Evolutionary conservation across 2,113 vertebrate genomes (phyloP), one percentile per base, ranked within the genome.

Genomic region (Rhea pennata): DNA sequence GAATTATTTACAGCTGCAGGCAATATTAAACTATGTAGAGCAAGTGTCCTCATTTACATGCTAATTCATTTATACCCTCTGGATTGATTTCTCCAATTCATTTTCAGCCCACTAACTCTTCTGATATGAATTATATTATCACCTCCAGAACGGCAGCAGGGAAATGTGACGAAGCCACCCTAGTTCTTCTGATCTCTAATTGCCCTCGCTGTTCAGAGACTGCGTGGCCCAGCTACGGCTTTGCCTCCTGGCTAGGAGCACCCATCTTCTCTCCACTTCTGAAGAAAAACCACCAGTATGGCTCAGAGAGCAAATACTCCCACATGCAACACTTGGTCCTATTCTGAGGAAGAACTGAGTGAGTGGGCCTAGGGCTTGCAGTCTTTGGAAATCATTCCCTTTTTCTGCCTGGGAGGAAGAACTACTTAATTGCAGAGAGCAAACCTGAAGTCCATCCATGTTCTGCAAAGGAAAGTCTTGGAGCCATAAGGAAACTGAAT

Each of bases 1-100:
- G 98, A 98, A 98, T 98, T 98, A 98, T 98, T 98, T 98, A 98
- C 97, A 96, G 98, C 98, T 98, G 97, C 97, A 96, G 98, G 98
- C 98, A 92, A 97, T 98, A 97, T 95, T 97, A 97, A 98, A 98
- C 96, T 97, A 97, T 98, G 97, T 98, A 97, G 97, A 97, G 97
- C 97, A 98, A 98, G 98, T 97, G 97, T 97, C 97, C 97, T 98
- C 97, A 98, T 98, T 98, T 98, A 98, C 98, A 98, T 98, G 97
- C 97, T 98, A 98, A 98, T 98, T 98, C 97, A 98, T 98, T 98
- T 98, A 98, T 98, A 98, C 97, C 97, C 97, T 98, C 97, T 98
- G 97, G 98, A 98, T 98, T 98, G 97, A 98, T 98, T 97, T 97
- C 97, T 97, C 97, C 97, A 98, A 98, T 98, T 98, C 97, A 98